Percentiles rank a stretch among this genome's conserved stretches.
These are phyloP conservation scores for Saturnia japonica DNA, from an alignment of 2,888 invertebrate species.

Conservation along the genomic window DNA sequence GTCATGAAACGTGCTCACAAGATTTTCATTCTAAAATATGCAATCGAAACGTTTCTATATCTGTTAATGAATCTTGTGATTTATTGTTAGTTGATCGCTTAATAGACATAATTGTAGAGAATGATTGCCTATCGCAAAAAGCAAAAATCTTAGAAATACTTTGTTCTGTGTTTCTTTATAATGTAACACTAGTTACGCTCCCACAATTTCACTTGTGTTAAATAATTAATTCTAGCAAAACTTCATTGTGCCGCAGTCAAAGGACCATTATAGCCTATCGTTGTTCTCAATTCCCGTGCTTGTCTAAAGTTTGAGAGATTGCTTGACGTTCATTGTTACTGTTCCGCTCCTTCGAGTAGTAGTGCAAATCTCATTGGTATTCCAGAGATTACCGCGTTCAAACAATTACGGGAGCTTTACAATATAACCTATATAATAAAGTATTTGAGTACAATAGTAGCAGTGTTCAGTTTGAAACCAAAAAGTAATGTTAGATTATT, in stretches of 20 bases:
- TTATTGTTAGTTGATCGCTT: background rate
- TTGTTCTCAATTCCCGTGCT: no score
- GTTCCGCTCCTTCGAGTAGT: no score
- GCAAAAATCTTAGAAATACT: background rate
- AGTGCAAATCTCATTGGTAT: no score
- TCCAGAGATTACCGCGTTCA: no score
- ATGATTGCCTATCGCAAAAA: background rate
- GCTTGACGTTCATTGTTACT: no score
- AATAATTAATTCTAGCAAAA: no score
- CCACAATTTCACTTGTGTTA: no score
- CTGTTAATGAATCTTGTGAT: slow-evolving; percentile 2
- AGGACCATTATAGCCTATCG: no score
- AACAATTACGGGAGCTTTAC: no score
- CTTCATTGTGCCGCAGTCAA: no score
- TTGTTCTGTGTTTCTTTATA: background rate
- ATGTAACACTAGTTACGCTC: no score
- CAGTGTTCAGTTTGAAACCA: background rate
- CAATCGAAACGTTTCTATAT: slow-evolving; percentile 29
- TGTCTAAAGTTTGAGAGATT: no score
- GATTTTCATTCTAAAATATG: slow-evolving; percentile 45
- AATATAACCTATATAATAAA: background rate
- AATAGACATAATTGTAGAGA: background rate
- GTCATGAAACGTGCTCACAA: slow-evolving; percentile 34
- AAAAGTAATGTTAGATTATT: background rate
- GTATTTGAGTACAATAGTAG: background rate